Percentiles rank a stretch among this genome's conserved stretches.
phyloP scores from a whole-genome alignment of 2,113 vertebrate species.

The Salvator merianae region DNA sequence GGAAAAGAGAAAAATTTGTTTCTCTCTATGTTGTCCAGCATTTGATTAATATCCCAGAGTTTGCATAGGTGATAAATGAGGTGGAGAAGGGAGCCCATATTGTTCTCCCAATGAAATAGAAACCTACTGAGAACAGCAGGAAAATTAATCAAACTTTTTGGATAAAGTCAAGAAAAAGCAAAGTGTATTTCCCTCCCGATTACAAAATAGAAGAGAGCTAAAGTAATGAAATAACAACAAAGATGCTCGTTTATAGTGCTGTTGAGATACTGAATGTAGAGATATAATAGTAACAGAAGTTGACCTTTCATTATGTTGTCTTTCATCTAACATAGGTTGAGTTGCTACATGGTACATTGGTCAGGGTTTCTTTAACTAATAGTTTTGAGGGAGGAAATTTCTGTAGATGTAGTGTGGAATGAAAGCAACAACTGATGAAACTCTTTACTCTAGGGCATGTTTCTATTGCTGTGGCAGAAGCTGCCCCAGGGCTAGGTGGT shows the following conservation, averaged over 20 bases:
- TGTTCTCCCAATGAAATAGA: conserved; percentile 32
- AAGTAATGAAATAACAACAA: conserved; percentile 14
- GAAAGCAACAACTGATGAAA: too few species aligned
- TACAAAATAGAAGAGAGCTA: conserved; percentile 1
- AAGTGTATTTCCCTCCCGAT: conserved; percentile 29
- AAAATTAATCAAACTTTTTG: conserved; percentile 36
- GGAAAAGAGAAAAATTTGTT: not conserved
- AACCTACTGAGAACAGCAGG: conserved; percentile 10
- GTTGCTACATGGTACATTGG: not conserved
- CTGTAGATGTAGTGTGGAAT: too few species aligned
- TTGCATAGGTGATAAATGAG: conserved; percentile 38
- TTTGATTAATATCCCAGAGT: conserved; percentile 40
- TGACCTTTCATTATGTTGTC: not conserved
- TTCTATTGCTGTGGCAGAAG: too few species aligned
- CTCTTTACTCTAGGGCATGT: too few species aligned
- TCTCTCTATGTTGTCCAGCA: conserved; percentile 3
- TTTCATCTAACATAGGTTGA: not conserved
- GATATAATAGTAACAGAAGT: not conserved
- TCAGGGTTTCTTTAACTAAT: not conserved
- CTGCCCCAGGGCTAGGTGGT: too few species aligned
- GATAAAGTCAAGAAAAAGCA: conserved; percentile 24
- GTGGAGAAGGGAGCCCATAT: conserved; percentile 4
- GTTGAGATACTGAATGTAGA: not conserved
- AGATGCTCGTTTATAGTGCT: not conserved
- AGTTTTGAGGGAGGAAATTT: too few species aligned